These are phyloP conservation scores for Brachyhypopomus gauderio DNA, from an alignment of 2,113 vertebrate species.

Conservation along the genomic window DNA sequence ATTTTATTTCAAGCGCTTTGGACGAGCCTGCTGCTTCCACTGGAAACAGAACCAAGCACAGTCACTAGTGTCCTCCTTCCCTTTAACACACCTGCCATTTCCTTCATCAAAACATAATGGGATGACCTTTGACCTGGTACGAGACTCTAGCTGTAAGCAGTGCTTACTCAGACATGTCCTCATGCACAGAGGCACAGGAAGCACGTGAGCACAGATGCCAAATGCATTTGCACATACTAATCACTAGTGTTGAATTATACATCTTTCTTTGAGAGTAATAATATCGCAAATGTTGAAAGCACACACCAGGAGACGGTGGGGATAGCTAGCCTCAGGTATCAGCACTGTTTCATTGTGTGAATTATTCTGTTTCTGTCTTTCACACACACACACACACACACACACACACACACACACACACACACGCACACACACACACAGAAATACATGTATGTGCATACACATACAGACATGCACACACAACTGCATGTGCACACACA, in stretches of 20 bases:
- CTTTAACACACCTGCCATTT: neutral
- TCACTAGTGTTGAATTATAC: slow-evolving; percentile 24
- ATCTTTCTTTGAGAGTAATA: neutral
- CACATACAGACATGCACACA: neutral
- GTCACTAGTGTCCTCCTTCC: neutral
- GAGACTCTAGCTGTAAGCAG: neutral
- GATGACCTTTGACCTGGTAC: slow-evolving; percentile 7
- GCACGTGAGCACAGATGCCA: neutral
- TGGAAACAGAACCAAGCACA: neutral
- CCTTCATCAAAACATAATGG: slow-evolving; percentile 1
- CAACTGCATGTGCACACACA: neutral
- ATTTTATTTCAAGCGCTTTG: too few species aligned
- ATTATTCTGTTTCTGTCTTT: neutral
- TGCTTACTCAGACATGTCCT: slow-evolving; percentile 8
- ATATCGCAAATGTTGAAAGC: slow-evolving; percentile 9
- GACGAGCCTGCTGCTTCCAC: neutral
- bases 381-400: too few species aligned
- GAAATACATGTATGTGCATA: neutral
- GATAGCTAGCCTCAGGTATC: neutral
- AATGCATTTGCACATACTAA: slow-evolving; percentile 18
- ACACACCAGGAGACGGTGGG: neutral
- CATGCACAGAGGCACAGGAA: neutral
- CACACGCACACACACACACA: neutral
- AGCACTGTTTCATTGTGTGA: neutral
- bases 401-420: too few species aligned